Evolutionary conservation across 2,888 invertebrate species (phyloP), one percentile per base, ranked within the genome.

Genomic region (Eustalomyia histrio): DNA sequence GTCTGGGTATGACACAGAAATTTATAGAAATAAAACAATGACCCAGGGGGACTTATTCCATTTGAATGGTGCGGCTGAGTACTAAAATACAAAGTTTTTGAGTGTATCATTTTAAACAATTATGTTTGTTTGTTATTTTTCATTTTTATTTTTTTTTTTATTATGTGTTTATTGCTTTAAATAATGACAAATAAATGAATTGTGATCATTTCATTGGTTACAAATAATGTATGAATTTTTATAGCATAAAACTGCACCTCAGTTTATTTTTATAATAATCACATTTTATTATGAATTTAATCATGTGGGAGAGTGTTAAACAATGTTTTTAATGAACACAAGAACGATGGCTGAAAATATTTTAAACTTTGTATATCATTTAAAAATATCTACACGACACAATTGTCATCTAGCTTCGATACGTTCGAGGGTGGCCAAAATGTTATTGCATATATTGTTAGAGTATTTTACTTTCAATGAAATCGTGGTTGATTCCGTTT

Each of bases 31-130:
- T n/a, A 61, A 73, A 76, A 57, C 72, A 76, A 69, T 80, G 76
- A 81, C 76, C 80, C 80, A 76, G 67, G 72, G 71, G 64, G 75
- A 65, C 64, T 72, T 68, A 61, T 68, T 63, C 63, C 33, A 60
- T 65, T 33, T 47, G 16, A n/a, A 72, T 78, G 47, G 58, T 43
- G 69, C 69, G 76, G 69, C 64, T 47, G 14, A 68, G 47, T 68
- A 43, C 47, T 53, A 4, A 24, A 57, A 64, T 65, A 24, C 50
- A 58, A 7, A 33, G 50, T 18, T 33, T 64, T 52, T 71, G 52
- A 76, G 16, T 76, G 57, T 76, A 78, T 71, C 64, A 64, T 72
- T 53, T 39, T 60, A 63, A 74, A 67, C 63, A 79, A 68, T 73
- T 67, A 10, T 61, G 55, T 35, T 29, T 35, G n/a, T 73, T 73